Evolutionary conservation across 2,113 vertebrate genomes (phyloP).

Genomic region (Tapirus terrestris): DNA sequence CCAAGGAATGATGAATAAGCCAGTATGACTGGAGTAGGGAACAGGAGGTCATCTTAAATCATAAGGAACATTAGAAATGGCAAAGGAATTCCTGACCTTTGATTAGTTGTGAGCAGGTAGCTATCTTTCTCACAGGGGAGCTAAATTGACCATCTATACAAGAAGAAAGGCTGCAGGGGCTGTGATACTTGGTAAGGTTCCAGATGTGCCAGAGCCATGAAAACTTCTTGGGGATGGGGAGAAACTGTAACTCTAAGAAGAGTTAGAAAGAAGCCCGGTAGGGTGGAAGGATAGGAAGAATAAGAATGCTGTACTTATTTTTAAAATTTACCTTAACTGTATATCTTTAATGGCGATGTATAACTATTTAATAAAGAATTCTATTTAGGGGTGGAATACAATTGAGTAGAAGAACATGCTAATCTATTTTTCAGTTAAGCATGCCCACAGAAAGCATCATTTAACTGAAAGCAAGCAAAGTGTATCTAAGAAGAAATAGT

Average conservation of each 20-base stretch:
- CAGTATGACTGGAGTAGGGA: neutral
- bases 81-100: neutral
- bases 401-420: neutral
- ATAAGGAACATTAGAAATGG: neutral
- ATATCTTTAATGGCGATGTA: neutral
- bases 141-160: neutral
- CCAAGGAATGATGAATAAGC: neutral
- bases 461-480: slow-evolving; percentile 42
- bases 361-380: slow-evolving; percentile 17
- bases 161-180: neutral
- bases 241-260: neutral
- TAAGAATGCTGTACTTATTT: neutral
- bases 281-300: neutral
- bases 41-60: neutral
- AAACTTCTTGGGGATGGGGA: neutral
- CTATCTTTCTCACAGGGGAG: neutral
- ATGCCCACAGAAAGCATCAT: neutral
- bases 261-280: neutral
- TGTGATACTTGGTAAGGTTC: neutral
- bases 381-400: neutral
- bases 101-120: neutral
- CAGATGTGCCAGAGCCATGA: neutral
- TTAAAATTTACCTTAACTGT: neutral
- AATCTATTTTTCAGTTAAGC: neutral
- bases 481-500: neutral